Percentiles rank a stretch among this genome's conserved stretches.
Conservation (phyloP, 1,140 invertebrate species). For the Ephestia elutella region DNA sequence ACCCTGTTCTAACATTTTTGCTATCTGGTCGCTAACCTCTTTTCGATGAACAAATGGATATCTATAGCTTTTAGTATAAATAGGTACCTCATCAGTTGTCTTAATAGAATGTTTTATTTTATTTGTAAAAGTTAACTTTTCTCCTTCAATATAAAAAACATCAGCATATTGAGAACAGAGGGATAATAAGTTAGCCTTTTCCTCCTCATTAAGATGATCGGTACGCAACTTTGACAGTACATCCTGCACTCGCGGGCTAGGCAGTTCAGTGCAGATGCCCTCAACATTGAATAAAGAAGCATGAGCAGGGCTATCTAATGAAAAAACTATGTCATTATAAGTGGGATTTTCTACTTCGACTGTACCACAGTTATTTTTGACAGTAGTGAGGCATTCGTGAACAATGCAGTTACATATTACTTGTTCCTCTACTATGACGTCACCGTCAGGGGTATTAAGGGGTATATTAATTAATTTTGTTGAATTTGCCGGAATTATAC, state of each 20-base stretch:
- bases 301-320: conserved; percentile 14
- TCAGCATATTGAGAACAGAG: conserved; percentile 22
- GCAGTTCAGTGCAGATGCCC: background rate
- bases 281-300: conserved; percentile 16
- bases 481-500: conserved; percentile 15
- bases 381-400: conserved; percentile 19
- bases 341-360: conserved; percentile 20
- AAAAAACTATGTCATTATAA: conserved; percentile 30
- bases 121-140: conserved; percentile 27
- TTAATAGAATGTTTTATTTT: conserved; percentile 18
- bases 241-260: conserved; percentile 8
- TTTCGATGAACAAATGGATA: conserved; percentile 18
- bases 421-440: conserved; percentile 16
- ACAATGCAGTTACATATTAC: conserved; percentile 19
- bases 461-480: conserved; percentile 17
- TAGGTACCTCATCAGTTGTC: conserved; percentile 29
- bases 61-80: conserved; percentile 20
- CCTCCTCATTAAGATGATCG: conserved; percentile 24
- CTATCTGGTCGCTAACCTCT: conserved; percentile 17
- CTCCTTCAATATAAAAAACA: conserved; percentile 31
- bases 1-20: conserved; percentile 22
- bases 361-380: conserved; percentile 13
- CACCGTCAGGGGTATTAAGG: conserved; percentile 13
- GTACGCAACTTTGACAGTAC: conserved; percentile 21
- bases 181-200: conserved; percentile 19